Percentiles rank a stretch among this genome's conserved stretches.
Evolutionary conservation across 2,888 invertebrate genomes (phyloP).

Genomic region (Baronia brevicornis): DNA sequence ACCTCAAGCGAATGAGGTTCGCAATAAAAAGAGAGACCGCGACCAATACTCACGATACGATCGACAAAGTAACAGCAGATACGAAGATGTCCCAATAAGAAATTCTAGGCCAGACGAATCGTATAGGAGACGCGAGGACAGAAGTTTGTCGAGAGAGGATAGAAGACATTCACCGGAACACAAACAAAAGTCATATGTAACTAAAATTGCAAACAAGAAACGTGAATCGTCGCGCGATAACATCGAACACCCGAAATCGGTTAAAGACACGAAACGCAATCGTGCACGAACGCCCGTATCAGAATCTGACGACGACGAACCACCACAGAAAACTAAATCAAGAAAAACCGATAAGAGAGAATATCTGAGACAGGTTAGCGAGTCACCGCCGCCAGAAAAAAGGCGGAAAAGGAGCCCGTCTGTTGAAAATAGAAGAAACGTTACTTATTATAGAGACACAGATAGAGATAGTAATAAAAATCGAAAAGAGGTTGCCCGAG

Average conservation of each 20-base stretch:
- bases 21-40: constrained; percentile 53
- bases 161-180: constrained; percentile 41
- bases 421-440: constrained; percentile 31
- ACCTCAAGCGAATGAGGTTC: constrained; percentile 42
- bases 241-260: constrained; percentile 28
- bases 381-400: constrained; percentile 53
- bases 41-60: constrained; percentile 33
- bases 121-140: constrained; percentile 40
- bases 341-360: constrained; percentile 40
- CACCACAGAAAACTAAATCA: constrained; percentile 25
- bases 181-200: constrained; percentile 49
- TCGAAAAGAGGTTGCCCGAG: constrained; percentile 32
- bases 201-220: constrained; percentile 47
- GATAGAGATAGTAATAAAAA: constrained; percentile 24
- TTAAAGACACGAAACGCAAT: constrained; percentile 42
- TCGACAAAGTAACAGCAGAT: constrained; percentile 46
- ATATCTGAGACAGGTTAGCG: constrained; percentile 35
- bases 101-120: constrained; percentile 31
- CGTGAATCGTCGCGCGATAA: constrained; percentile 38
- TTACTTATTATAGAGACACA: constrained; percentile 8
- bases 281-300: constrained; percentile 35
- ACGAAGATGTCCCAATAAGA: constrained; percentile 39
- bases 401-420: constrained; percentile 46
- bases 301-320: constrained; percentile 41
- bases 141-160: constrained; percentile 33